Evolutionary conservation across 2,113 vertebrate genomes (phyloP).

Genomic region (Melanocharis versteri): DNA sequence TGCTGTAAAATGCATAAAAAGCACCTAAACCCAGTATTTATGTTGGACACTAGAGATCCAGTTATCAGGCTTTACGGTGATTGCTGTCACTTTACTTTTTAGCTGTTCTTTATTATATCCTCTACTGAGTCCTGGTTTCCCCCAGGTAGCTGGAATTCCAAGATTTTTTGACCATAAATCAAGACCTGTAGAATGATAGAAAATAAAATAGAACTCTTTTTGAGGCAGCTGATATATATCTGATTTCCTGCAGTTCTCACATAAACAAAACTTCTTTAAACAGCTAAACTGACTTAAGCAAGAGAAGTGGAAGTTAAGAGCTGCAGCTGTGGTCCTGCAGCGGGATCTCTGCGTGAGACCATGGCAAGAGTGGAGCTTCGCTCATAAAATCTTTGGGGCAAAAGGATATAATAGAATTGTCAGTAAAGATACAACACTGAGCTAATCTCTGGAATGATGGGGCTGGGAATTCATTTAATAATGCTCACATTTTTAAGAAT

Average conservation of each 20-base stretch:
- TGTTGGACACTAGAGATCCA: slow-evolving; percentile 45
- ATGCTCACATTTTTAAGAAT: neutral
- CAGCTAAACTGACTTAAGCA: neutral
- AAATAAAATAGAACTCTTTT: slow-evolving; percentile 22
- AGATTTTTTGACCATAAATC: slow-evolving; percentile 28
- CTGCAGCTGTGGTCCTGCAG: neutral
- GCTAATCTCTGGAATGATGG: neutral
- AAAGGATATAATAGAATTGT: neutral
- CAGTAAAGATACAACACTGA: neutral
- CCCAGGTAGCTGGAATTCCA: slow-evolving; percentile 32
- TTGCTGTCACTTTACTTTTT: slow-evolving; percentile 54
- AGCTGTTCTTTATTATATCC: slow-evolving; percentile 36
- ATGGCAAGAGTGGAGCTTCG: neutral
- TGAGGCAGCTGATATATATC: neutral
- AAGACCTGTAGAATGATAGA: neutral
- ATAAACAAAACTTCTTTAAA: neutral
- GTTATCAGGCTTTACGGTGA: slow-evolving; percentile 46
- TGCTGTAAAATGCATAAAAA: slow-evolving; percentile 32
- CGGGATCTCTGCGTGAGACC: neutral
- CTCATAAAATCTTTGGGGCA: neutral
- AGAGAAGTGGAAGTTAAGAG: neutral
- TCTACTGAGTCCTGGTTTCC: slow-evolving; percentile 6
- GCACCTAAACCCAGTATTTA: slow-evolving; percentile 23
- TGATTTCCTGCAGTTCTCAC: slow-evolving; percentile 18
- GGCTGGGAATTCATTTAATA: neutral